Evolutionary conservation across 2,888 invertebrate species (phyloP).

Genomic region (Drosophila macrospina): DNA sequence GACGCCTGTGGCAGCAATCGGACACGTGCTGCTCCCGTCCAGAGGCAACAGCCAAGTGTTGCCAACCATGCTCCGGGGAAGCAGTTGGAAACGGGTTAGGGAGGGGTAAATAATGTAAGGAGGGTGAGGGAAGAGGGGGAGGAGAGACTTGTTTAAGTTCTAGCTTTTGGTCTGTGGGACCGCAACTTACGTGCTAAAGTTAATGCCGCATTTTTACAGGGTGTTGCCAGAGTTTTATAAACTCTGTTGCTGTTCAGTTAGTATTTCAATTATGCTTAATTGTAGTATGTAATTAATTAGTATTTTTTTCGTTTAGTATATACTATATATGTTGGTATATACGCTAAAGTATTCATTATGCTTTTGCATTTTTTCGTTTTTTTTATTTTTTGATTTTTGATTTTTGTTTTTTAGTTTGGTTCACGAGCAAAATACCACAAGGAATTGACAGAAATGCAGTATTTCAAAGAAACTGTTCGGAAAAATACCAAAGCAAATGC

Average conservation of each 20-base stretch:
- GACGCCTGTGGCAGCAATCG: slow-evolving; percentile 47
- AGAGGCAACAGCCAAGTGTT: slow-evolving; percentile 1
- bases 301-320: slow-evolving; percentile 13
- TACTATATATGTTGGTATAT: slow-evolving; percentile 13
- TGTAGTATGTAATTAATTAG: slow-evolving; percentile 11
- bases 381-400: too few relatives aligned
- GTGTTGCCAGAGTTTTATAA: slow-evolving; percentile 73
- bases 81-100: background rate
- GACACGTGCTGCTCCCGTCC: slow-evolving; percentile 56
- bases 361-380: too few relatives aligned
- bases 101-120: background rate
- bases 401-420: slow-evolving; percentile 6
- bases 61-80: background rate
- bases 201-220: slow-evolving; percentile 68
- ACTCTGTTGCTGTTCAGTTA: slow-evolving; percentile 54
- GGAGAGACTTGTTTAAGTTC: slow-evolving; percentile 5
- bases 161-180: slow-evolving; percentile 11
- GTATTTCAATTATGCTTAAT: slow-evolving; percentile 45
- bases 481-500: background rate
- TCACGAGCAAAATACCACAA: slow-evolving; percentile 2
- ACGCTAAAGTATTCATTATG: background rate
- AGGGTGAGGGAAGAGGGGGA: background rate
- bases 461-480: background rate
- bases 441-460: slow-evolving; percentile 2
- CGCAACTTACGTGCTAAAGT: slow-evolving; percentile 67